Conservation (phyloP, 2,113 vertebrate genomes). For the Lepus europaeus region DNA sequence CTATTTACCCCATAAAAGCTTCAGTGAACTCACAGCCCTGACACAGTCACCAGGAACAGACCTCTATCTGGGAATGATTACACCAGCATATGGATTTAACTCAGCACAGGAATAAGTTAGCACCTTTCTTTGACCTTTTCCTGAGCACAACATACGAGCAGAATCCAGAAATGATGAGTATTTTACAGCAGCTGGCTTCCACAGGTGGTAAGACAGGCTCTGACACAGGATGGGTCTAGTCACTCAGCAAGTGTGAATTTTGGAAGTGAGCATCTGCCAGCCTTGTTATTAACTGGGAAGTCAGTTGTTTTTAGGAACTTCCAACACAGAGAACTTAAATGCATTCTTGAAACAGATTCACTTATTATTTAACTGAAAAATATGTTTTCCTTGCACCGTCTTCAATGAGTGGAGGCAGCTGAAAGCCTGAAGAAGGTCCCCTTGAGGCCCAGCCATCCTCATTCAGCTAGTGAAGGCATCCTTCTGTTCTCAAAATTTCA, state of each 20-base stretch:
- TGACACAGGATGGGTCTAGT: slow-evolving; percentile 81
- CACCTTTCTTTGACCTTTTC: slow-evolving; percentile 87
- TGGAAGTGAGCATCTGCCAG: slow-evolving; percentile 85
- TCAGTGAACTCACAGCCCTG: slow-evolving; percentile 70
- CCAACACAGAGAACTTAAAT: slow-evolving; percentile 85
- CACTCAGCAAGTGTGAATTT: slow-evolving; percentile 86
- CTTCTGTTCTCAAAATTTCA: slow-evolving; percentile 67
- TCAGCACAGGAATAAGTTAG: slow-evolving; percentile 84
- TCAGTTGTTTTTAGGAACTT: slow-evolving; percentile 88
- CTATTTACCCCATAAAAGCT: slow-evolving; percentile 31
- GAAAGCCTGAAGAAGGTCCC: slow-evolving; percentile 44
- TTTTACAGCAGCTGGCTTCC: slow-evolving; percentile 87
- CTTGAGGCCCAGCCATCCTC: neutral
- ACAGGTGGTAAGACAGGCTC: slow-evolving; percentile 88
- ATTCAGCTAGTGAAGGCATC: neutral
- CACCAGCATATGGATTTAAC: slow-evolving; percentile 82
- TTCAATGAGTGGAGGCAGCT: slow-evolving; percentile 77
- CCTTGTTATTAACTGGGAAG: slow-evolving; percentile 86
- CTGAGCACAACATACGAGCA: slow-evolving; percentile 85
- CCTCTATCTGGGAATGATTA: slow-evolving; percentile 84
- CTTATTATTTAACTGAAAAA: slow-evolving; percentile 84
- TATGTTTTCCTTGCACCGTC: slow-evolving; percentile 80
- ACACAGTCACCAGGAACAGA: slow-evolving; percentile 67
- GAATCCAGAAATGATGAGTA: slow-evolving; percentile 87
- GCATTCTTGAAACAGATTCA: slow-evolving; percentile 86